These are phyloP conservation scores for Anguilla marmorata DNA, from an alignment of 2,797 vertebrate genomes.

Conservation along the genomic window DNA sequence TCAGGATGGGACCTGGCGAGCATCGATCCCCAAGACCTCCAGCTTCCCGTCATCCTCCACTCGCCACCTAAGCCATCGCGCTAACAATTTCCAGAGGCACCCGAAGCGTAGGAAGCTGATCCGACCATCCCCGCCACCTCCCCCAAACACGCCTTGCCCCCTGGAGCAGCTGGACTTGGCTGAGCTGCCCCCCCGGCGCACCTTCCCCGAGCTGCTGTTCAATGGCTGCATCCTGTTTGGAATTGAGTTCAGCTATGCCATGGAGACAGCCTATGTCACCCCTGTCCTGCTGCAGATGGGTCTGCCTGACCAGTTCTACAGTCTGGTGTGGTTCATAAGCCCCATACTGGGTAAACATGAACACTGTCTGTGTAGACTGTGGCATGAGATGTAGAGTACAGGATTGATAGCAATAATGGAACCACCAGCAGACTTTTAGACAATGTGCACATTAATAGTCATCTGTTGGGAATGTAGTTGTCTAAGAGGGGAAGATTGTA, in stretches of 20 bases:
- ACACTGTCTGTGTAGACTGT: not conserved
- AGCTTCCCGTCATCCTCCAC: constrained; percentile 80
- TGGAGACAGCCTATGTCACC: constrained; percentile 98
- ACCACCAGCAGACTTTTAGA: not conserved
- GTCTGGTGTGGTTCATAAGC: constrained; percentile 97
- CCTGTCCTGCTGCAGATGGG: constrained; percentile 97
- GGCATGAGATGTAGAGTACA: not conserved
- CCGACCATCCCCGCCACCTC: constrained; percentile 88
- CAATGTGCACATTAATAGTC: not conserved
- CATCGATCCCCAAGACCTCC: constrained; percentile 74
- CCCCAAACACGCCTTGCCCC: constrained; percentile 93
- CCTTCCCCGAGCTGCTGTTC: constrained; percentile 87
- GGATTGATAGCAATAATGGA: not conserved
- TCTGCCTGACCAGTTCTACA: constrained; percentile 92
- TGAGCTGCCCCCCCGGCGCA: constrained; percentile 82
- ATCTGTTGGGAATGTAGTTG: not conserved
- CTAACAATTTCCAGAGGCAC: constrained; percentile 98
- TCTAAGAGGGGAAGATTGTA: not conserved
- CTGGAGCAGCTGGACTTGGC: constrained; percentile 86
- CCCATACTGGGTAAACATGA: constrained; percentile 85
- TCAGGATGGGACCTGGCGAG: constrained; percentile 72
- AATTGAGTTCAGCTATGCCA: constrained; percentile 97
- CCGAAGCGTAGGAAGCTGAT: constrained; percentile 88
- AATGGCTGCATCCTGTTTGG: constrained; percentile 95
- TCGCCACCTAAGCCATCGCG: constrained; percentile 90